Conservation (phyloP, 2,113 vertebrate genomes). For the Terrapene triunguis region DNA sequence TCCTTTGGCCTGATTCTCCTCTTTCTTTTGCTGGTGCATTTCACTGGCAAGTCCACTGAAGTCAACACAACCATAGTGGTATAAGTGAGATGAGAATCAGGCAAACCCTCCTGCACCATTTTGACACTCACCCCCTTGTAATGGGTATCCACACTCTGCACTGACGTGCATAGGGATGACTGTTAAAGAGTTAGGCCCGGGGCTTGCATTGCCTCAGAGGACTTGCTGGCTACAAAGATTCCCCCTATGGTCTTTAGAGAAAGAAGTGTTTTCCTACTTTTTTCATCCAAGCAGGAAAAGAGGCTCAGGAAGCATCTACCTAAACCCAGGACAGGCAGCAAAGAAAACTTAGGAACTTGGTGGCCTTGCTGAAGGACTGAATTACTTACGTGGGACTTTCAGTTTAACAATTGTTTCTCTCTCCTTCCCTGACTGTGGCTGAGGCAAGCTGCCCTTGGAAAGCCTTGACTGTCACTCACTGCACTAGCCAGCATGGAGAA, state of each 20-base stretch:
- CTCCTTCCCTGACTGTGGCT: rapidly evolving
- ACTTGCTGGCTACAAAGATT: background rate
- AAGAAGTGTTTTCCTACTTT: background rate
- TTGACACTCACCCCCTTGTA: background rate
- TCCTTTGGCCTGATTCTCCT: background rate
- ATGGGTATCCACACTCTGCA: background rate
- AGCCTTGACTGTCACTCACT: background rate
- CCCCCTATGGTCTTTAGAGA: background rate
- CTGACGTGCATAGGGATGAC: background rate
- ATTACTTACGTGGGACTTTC: background rate
- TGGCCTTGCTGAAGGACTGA: background rate
- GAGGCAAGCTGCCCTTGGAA: background rate
- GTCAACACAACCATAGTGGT: background rate
- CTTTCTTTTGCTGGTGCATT: background rate
- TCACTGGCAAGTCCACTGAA: background rate
- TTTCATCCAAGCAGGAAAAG: background rate
- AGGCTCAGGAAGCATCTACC: background rate
- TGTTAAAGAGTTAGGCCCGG: background rate
- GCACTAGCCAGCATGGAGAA: background rate
- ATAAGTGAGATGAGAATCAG: background rate
- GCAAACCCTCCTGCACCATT: background rate
- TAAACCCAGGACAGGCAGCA: background rate
- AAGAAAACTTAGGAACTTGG: background rate
- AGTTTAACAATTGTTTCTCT: background rate
- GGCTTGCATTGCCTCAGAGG: background rate